Percentiles rank a stretch among this genome's conserved stretches.
These are phyloP conservation scores for Fistularia tabacaria DNA, from an alignment of 2,797 vertebrate species.

Conservation along the genomic window DNA sequence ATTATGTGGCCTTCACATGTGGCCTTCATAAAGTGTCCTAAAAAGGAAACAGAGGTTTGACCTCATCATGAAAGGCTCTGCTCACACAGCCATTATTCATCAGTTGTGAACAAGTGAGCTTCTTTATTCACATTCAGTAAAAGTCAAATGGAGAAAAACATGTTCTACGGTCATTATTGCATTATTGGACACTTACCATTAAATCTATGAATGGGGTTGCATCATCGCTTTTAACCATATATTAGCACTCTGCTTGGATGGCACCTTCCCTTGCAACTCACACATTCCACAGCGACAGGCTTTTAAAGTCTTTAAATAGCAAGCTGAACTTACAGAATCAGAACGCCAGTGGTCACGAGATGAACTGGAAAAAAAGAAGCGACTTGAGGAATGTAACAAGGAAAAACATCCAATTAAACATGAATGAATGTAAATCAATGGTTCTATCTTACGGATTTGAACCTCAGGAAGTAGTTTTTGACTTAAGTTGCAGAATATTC, in stretches of 20 bases:
- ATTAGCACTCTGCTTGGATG: background rate
- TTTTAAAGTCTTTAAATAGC: conserved; percentile 17
- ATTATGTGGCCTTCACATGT: too few species aligned
- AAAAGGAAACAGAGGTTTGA: too few species aligned
- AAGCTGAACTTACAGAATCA: conserved; percentile 1
- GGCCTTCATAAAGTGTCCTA: too few species aligned
- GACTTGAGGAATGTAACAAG: background rate
- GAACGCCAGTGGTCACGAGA: background rate
- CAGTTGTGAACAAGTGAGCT: too few species aligned
- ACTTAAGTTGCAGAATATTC: conserved; percentile 5
- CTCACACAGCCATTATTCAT: too few species aligned
- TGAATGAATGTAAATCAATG: background rate
- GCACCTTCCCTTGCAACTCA: background rate
- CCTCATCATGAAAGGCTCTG: too few species aligned
- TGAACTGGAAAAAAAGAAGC: background rate
- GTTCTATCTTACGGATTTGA: background rate
- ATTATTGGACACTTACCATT: too few species aligned
- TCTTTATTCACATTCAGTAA: too few species aligned
- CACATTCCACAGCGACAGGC: conserved; percentile 22
- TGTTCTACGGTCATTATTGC: too few species aligned
- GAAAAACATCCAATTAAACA: too few species aligned
- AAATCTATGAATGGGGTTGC: background rate
- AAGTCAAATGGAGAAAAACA: too few species aligned
- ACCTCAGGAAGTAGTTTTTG: conserved; percentile 1
- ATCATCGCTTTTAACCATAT: background rate